These are phyloP conservation scores for Reticulitermes lucifugus DNA, from an alignment of 2,888 invertebrate genomes.

Conservation along the genomic window DNA sequence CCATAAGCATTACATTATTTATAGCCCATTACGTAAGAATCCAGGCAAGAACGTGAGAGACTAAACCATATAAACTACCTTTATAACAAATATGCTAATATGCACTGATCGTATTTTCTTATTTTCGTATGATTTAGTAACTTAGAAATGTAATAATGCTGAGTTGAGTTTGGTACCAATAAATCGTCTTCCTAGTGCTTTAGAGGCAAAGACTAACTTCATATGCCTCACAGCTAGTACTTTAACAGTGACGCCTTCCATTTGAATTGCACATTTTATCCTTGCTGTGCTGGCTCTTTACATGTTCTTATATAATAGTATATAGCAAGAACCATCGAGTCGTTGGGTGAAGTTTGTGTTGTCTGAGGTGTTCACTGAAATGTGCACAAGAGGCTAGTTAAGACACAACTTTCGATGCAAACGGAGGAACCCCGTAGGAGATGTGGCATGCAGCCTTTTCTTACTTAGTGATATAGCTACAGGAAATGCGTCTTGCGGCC, in stretches of 20 bases:
- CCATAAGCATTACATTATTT: too few relatives aligned
- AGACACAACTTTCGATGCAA: background rate
- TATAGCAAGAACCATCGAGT: background rate
- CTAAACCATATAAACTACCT: background rate
- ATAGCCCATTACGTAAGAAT: too few relatives aligned
- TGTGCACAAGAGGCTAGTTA: background rate
- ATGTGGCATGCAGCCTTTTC: background rate
- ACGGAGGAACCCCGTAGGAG: background rate
- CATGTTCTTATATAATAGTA: background rate
- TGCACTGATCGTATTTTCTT: background rate
- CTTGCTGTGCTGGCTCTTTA: background rate
- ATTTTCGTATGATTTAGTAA: background rate
- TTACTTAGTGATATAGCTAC: too few relatives aligned
- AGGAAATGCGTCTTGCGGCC: too few relatives aligned
- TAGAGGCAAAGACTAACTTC: background rate
- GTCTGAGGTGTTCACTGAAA: background rate
- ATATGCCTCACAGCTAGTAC: background rate
- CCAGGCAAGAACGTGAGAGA: too few relatives aligned
- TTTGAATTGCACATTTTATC: conserved; percentile 15
- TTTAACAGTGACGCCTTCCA: background rate
- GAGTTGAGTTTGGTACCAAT: background rate
- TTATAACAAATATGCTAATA: background rate
- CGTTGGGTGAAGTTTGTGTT: background rate
- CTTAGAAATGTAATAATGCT: background rate
- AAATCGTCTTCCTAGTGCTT: background rate